A percentile compares a stretch with the other conserved stretches of the same genome.
These are phyloP conservation scores for Aculops lycopersici DNA, from an alignment of 1,140 invertebrate species.

Conservation along the genomic window DNA sequence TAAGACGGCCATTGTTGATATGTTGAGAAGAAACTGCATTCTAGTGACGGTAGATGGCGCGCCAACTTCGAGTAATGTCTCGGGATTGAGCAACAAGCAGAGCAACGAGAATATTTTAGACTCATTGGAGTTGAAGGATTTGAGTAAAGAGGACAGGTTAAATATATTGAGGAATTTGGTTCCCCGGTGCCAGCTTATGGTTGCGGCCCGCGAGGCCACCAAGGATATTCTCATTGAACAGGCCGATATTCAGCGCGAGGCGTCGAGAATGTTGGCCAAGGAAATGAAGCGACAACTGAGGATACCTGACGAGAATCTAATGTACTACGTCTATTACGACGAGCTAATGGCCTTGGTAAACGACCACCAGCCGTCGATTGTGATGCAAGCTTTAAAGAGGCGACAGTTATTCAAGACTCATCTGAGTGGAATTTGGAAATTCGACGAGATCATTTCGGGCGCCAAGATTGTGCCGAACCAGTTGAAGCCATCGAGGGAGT, in stretches of 20 bases:
- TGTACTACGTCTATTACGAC: conserved; percentile 31
- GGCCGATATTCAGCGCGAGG: conserved; percentile 26
- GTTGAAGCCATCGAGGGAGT: conserved; percentile 15
- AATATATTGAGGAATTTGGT: conserved; percentile 20
- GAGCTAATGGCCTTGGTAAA: conserved; percentile 27
- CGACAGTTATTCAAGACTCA: conserved; percentile 23
- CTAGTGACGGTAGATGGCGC: conserved; percentile 3
- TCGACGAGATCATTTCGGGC: conserved; percentile 28
- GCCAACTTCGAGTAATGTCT: conserved; percentile 2
- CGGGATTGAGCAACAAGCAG: not conserved
- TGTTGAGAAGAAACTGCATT: conserved; percentile 22
- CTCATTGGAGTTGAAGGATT: conserved; percentile 1
- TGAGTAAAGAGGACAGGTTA: conserved; percentile 1
- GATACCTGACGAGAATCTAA: conserved; percentile 27
- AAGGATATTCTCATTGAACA: conserved; percentile 13
- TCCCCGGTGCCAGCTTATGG: conserved; percentile 23
- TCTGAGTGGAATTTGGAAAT: conserved; percentile 24
- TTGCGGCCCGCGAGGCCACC: conserved; percentile 16
- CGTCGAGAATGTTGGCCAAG: conserved; percentile 22
- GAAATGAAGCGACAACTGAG: conserved; percentile 25
- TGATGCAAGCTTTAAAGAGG: conserved; percentile 29
- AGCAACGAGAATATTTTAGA: conserved; percentile 5
- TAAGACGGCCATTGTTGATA: conserved; percentile 24
- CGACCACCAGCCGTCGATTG: conserved; percentile 21
- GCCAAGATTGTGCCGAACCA: conserved; percentile 1